Conservation (phyloP, 2,113 vertebrate species). For the Erythrolamprus reginae region DNA sequence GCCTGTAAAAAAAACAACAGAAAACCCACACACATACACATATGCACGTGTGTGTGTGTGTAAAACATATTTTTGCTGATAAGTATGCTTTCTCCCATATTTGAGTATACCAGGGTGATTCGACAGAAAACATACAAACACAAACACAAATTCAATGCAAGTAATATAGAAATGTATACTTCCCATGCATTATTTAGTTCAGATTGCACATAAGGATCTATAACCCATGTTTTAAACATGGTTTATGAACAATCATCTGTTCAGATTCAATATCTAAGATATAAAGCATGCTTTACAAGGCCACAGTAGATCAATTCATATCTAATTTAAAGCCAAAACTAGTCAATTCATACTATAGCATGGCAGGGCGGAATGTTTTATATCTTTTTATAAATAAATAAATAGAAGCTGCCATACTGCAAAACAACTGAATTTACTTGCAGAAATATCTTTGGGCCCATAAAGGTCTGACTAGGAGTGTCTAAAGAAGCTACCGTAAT, state of each 20-base stretch:
- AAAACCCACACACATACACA: too few relatives aligned
- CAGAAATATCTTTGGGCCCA: neutral
- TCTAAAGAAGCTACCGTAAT: neutral
- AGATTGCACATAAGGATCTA: neutral
- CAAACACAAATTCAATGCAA: too few relatives aligned
- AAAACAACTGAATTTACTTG: neutral
- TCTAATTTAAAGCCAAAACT: neutral
- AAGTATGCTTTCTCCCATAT: too few relatives aligned
- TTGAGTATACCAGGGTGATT: too few relatives aligned
- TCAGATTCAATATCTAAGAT: neutral
- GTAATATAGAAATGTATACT: neutral
- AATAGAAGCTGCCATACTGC: neutral
- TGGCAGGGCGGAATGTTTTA: neutral
- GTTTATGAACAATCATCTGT: neutral
- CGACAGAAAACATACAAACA: too few relatives aligned
- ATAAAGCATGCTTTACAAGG: neutral
- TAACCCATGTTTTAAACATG: neutral
- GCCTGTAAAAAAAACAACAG: too few relatives aligned
- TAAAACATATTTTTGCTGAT: too few relatives aligned
- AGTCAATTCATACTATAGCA: neutral
- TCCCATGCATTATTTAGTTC: neutral
- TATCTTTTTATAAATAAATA: neutral
- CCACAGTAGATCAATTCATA: neutral
- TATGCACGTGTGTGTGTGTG: too few relatives aligned
- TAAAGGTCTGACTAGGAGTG: neutral